phyloP scores from a whole-genome alignment of 2,113 vertebrate genomes.

The Azemiops feae region DNA sequence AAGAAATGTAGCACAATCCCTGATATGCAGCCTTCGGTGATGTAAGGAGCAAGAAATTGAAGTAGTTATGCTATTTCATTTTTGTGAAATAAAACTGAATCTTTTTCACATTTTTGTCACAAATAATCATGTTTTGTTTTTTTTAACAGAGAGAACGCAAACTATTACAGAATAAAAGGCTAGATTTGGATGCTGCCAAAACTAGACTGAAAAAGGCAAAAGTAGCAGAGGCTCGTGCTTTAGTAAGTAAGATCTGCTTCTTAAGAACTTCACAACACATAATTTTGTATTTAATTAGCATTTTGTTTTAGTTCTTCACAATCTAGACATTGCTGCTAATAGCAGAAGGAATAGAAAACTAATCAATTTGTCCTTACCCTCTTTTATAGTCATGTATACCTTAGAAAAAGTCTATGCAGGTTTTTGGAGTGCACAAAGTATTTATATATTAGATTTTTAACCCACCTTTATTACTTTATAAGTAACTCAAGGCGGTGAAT shows the following conservation, averaged over 20 bases:
- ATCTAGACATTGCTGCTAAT: background rate
- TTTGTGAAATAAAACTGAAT: background rate
- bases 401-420: background rate
- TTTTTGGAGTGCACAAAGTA: background rate
- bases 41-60: background rate
- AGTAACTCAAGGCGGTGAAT: background rate
- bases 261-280: background rate
- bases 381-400: background rate
- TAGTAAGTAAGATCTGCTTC: conserved; percentile 74
- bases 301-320: background rate
- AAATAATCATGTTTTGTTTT: conserved; percentile 6
- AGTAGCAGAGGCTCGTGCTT: conserved; percentile 86
- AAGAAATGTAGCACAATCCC: background rate
- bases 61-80: background rate
- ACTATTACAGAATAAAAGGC: conserved; percentile 90
- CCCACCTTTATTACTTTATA: background rate
- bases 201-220: conserved; percentile 94
- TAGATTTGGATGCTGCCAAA: conserved; percentile 98
- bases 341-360: background rate
- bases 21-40: background rate
- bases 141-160: conserved; percentile 92
- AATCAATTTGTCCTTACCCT: background rate
- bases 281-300: background rate
- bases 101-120: background rate
- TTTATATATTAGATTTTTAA: background rate